A percentile compares a stretch with the other conserved stretches of the same genome.
Evolutionary conservation across 92 coral and sea anemone species (phyloP).

Genomic region (Palythoa grandis): DNA sequence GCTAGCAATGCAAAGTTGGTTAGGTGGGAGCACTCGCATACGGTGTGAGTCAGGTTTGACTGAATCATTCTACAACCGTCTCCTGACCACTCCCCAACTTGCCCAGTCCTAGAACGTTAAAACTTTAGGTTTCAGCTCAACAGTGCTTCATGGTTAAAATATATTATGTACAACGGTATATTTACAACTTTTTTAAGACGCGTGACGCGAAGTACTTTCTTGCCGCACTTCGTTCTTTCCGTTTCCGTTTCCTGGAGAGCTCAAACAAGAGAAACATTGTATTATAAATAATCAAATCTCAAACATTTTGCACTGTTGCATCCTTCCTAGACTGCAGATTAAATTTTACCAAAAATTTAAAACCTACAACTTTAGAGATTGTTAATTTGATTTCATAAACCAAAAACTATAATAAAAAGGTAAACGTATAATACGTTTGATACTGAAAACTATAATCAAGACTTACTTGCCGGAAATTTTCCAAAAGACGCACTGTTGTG

Average conservation of each 20-base stretch:
- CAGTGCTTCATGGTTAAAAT: not conserved
- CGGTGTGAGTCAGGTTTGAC: conserved; percentile 84
- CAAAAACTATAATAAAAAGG: no score
- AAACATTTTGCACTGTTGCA: no score
- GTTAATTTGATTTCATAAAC: no score
- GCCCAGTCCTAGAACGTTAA: not conserved
- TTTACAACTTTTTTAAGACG: not conserved
- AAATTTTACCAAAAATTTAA: no score
- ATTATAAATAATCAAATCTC: no score
- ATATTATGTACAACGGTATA: not conserved
- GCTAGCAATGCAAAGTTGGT: conserved; percentile 87
- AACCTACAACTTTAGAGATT: no score
- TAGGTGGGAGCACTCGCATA: conserved; percentile 91
- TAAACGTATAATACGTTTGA: no score
- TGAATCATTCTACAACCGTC: conserved; percentile 73
- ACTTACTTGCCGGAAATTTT: conserved; percentile 62
- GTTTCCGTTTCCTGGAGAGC: no score
- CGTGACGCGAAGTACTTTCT: not conserved
- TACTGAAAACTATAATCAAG: not conserved
- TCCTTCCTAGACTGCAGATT: no score
- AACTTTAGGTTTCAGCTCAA: not conserved
- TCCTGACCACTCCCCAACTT: conserved; percentile 73
- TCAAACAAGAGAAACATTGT: no score
- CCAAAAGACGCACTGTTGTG: conserved; percentile 92
- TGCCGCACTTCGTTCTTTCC: not conserved